Evolutionary conservation across 2,888 invertebrate species (phyloP).

Genomic region (Ectemnius continuus): DNA sequence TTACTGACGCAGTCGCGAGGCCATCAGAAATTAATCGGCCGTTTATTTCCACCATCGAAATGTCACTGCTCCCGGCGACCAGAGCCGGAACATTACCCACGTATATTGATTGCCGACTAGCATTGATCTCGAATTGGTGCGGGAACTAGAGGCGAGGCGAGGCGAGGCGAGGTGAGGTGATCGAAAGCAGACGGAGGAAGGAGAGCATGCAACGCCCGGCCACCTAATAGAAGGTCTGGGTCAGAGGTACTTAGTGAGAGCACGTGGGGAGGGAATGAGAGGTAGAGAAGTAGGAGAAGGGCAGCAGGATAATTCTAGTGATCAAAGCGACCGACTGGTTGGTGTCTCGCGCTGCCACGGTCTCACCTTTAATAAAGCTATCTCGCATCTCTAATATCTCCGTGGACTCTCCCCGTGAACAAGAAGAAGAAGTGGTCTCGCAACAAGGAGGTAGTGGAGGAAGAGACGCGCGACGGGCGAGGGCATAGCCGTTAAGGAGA

Average conservation of each 20-base stretch:
- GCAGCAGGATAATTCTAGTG: conserved; percentile 61
- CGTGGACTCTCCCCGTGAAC: conserved; percentile 23
- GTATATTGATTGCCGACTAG: too few relatives aligned
- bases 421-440: neutral
- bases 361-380: conserved; percentile 73
- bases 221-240: too few relatives aligned
- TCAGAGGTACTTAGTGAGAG: too few relatives aligned
- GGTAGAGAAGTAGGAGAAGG: conserved; percentile 18
- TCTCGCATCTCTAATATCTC: conserved; percentile 72
- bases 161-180: neutral
- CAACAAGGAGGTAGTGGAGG: conserved; percentile 25
- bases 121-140: too few relatives aligned
- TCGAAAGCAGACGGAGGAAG: neutral
- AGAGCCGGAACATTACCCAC: too few relatives aligned
- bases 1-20: conserved; percentile 32
- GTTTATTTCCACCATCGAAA: conserved; percentile 16
- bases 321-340: conserved; percentile 70
- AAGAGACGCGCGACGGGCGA: conserved; percentile 24
- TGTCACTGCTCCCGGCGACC: neutral
- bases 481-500: conserved; percentile 13
- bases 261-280: too few relatives aligned
- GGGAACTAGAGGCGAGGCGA: neutral
- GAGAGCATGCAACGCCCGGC: too few relatives aligned
- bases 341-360: conserved; percentile 65
- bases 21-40: conserved; percentile 31